phyloP scores from a whole-genome alignment of 1,140 invertebrate genomes.

The Neodiprion lecontei region DNA sequence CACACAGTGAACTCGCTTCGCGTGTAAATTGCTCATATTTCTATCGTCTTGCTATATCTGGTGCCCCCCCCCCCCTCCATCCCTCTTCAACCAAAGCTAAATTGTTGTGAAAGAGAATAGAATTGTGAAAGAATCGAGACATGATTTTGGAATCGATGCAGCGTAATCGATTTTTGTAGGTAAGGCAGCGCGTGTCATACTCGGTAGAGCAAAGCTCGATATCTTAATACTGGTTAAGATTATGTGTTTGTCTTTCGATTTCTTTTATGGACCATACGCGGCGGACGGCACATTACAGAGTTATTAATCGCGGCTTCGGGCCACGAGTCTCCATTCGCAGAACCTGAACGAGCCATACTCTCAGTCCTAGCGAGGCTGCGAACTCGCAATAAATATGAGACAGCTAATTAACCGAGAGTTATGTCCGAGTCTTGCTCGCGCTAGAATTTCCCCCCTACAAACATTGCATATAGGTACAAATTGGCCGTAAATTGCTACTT shows the following conservation, averaged over 20 bases:
- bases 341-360: not conserved
- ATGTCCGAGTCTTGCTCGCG: not conserved
- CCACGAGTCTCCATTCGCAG: not conserved
- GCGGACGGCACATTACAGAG: not conserved
- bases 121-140: slow-evolving; percentile 32
- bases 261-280: not conserved
- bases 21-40: slow-evolving; percentile 47
- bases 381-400: not conserved
- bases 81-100: slow-evolving; percentile 22
- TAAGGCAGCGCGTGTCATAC: not conserved
- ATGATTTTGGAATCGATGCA: not conserved
- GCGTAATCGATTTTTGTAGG: not conserved
- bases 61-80: slow-evolving; percentile 31
- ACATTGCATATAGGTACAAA: not conserved
- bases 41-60: slow-evolving; percentile 32
- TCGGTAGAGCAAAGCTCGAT: not conserved
- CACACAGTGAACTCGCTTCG: slow-evolving; percentile 3
- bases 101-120: slow-evolving; percentile 48
- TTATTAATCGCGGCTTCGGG: slow-evolving; percentile 1
- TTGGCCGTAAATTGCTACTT: not conserved
- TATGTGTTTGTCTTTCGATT: not conserved
- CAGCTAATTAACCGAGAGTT: not conserved
- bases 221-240: not conserved
- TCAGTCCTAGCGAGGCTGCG: not conserved
- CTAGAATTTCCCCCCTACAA: not conserved